These are phyloP conservation scores for Dermatophagoides farinae DNA, from an alignment of 1,140 invertebrate genomes.

Conservation along the genomic window DNA sequence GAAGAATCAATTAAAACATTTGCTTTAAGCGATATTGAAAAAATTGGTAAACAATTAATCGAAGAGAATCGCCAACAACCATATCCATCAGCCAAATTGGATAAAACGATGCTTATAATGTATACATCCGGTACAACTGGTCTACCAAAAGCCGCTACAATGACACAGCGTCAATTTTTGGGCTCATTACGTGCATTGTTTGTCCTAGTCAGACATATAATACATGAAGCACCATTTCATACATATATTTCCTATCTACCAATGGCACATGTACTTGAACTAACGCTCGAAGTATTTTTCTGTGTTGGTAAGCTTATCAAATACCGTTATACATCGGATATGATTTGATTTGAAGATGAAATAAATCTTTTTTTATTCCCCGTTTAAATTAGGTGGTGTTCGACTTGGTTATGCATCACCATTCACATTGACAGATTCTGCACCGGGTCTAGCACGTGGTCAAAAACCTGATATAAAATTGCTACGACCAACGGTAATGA, in stretches of 20 bases:
- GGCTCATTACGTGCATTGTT: slow-evolving; percentile 3
- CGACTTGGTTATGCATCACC: slow-evolving; percentile 58
- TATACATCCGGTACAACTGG: slow-evolving; percentile 87
- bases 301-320: slow-evolving; percentile 18
- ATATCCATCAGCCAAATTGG: slow-evolving; percentile 13
- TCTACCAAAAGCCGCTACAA: slow-evolving; percentile 44
- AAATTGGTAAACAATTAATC: not conserved
- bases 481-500: slow-evolving; percentile 75
- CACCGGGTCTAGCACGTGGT: slow-evolving; percentile 81
- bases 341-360: not conserved
- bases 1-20: not conserved
- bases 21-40: not conserved
- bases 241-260: slow-evolving; percentile 85
- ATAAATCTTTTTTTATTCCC: not conserved
- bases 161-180: slow-evolving; percentile 13
- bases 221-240: slow-evolving; percentile 61
- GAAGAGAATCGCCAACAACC: not conserved
- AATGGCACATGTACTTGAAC: slow-evolving; percentile 87
- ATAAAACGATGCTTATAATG: slow-evolving; percentile 79
- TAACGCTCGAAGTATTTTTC: slow-evolving; percentile 37
- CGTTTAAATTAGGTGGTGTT: slow-evolving; percentile 22
- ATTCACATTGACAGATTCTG: slow-evolving; percentile 73
- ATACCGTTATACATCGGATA: not conserved
- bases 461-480: slow-evolving; percentile 60
- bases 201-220: slow-evolving; percentile 26